Evolutionary conservation across 2,888 invertebrate species (phyloP).

Genomic region (Stictocephala bisonia): DNA sequence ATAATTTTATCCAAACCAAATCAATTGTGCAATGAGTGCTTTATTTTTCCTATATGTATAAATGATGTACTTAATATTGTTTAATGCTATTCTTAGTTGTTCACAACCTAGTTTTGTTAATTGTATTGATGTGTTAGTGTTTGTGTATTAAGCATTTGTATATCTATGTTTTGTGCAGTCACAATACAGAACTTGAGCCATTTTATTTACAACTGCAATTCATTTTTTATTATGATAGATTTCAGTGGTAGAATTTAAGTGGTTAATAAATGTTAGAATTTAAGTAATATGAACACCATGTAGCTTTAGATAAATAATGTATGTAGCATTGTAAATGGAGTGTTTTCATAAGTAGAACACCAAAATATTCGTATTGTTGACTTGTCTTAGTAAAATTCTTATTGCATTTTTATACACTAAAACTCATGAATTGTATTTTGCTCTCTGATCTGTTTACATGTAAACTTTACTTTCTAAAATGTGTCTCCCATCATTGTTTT

Average conservation of each 20-base stretch:
- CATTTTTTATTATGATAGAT: too few species aligned
- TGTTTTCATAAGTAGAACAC: conserved; percentile 22
- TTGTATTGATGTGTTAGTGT: conserved; percentile 17
- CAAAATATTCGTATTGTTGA: conserved; percentile 28
- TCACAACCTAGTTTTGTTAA: not conserved
- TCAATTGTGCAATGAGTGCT: not conserved
- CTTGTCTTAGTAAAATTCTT: conserved; percentile 21
- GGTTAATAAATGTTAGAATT: conserved; percentile 26
- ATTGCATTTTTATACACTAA: conserved; percentile 5
- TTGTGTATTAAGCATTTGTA: conserved; percentile 20
- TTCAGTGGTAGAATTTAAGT: too few species aligned
- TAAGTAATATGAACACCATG: conserved; percentile 44
- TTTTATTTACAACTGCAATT: conserved; percentile 12
- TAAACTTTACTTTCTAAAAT: too few species aligned
- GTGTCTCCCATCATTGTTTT: too few species aligned
- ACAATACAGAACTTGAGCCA: conserved; percentile 13
- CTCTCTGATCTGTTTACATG: too few species aligned
- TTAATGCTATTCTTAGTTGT: not conserved
- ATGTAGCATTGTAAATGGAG: conserved; percentile 21
- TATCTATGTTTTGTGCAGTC: not conserved
- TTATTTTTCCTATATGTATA: conserved; percentile 22
- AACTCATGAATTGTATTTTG: too few species aligned
- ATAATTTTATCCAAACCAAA: too few species aligned
- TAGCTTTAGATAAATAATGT: conserved; percentile 40
- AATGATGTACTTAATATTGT: conserved; percentile 37